Base-by-base conservation (phyloP, 2,113 vertebrate species). In the Vulpes vulpes region DNA sequence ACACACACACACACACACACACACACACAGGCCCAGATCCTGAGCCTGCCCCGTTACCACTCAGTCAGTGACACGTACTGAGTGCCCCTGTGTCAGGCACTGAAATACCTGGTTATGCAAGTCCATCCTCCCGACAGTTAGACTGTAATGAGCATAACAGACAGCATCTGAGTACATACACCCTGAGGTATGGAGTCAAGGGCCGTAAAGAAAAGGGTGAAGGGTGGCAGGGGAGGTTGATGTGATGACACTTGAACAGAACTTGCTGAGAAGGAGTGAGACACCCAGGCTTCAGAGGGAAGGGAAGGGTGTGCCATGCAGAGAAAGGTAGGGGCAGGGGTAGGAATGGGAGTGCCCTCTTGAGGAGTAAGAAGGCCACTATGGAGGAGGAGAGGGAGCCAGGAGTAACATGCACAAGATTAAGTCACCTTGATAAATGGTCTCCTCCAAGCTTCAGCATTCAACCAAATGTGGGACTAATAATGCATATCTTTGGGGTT, bases 241-340 rank as follows among this genome's bases (percentile, higher is more conserved):
- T 11, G 71, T 55, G 22, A 38, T 64, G 51, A 17, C 4, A 27
- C 35, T 43, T 82, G 38, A 88, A 64, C 55, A 87, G 23, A 53
- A 8, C 43, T 23, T 60, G 11, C 49, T 6, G 27, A 73, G 9
- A 27, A 30, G 15, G 8, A 3, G 15, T 53, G 8, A 35, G 5
- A 12, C 43, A 6, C 53, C 51, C 7, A 27, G 49, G 69, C 0
- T 9, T 67, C 49, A 4, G 19, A 35, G 14, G 27, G 1, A 32
- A 78, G 3, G 15, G 7, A 35, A 78, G 6, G 15, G 4, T 32
- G 23, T 1, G 2, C 2, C 16, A 1, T 5, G 10, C 3, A 51
- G 27, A 59, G 2, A 71, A 60, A 8, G 49, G 10, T 15, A 20
- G 27, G 14, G 57, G 16, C 8, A 35, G 30, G 17, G 53, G 3